Evolutionary conservation across 1,140 invertebrate species (phyloP), one percentile per base, ranked within the genome.

Genomic region (Drosophila mauritiana): DNA sequence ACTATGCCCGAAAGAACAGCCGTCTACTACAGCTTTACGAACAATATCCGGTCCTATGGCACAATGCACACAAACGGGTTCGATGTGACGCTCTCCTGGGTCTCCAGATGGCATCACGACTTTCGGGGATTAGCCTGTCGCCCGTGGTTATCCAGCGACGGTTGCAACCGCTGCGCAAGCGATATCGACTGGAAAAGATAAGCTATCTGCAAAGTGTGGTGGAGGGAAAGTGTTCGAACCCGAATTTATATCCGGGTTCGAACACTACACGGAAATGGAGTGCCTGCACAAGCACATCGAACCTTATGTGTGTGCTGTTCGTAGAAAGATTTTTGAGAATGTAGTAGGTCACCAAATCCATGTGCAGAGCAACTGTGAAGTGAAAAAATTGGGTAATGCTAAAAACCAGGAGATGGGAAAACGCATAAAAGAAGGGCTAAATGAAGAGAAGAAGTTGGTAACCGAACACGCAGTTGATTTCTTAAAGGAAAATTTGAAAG

Each of bases 211-310:
- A 90, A n/a, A 67, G 80, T n/a, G 73, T 80, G 11, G 78, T 91
- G 2, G 82, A 81, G 42, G 70, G 76, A 4, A 89, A 78, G 13
- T n/a, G n/a, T n/a, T n/a, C n/a, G n/a, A n/a, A n/a, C n/a, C 79
- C 7, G 73, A 80, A 2, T 91, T 90, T 15, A 67, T 73, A 5
- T 62, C 74, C 4, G 45, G 31, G 0, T 91, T 91, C 12, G 78
- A 88, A 39, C 86, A 84, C 48, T 91, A 88, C 46, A 55, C 49
- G 0, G 77, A 80, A 15, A 88, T 91, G 80, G 75, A 88, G 34
- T 91, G 91, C 6, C 72, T 91, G 5, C 75, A 90, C 53, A 84
- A 91, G 37, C 90, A 91, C 17, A 91, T 91, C 12, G 85, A 90
- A 62, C 90, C 90, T 0, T 88, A 90, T 57, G 77, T 91, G 4